A percentile compares a stretch with the other conserved stretches of the same genome.
phyloP scores from a whole-genome alignment of 2,888 invertebrate genomes.

The Exocentrus adspersus region DNA sequence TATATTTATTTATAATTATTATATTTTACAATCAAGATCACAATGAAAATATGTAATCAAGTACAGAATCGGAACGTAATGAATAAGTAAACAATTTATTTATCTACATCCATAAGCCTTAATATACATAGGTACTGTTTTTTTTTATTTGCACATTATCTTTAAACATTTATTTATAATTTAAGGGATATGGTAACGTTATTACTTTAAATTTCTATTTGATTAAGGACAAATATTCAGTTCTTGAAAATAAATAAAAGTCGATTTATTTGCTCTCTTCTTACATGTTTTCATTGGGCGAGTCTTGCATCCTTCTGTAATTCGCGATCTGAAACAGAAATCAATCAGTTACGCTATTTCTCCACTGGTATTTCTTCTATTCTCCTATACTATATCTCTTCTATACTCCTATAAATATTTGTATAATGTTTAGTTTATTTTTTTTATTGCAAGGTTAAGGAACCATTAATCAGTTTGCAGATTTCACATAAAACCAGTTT shows the following conservation, averaged over 20 bases:
- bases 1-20: conserved; percentile 13
- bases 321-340: conserved; percentile 54
- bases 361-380: too few species aligned
- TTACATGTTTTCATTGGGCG: conserved; percentile 45
- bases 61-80: conserved; percentile 17
- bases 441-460: too few species aligned
- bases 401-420: not conserved
- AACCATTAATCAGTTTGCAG: too few species aligned
- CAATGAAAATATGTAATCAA: conserved; percentile 21
- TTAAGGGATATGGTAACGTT: conserved; percentile 36
- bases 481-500: too few species aligned
- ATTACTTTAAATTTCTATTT: conserved; percentile 33
- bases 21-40: conserved; percentile 11
- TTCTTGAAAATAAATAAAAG: conserved; percentile 29
- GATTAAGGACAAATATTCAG: conserved; percentile 32
- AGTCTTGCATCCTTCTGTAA: conserved; percentile 54
- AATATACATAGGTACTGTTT: conserved; percentile 8
- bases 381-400: too few species aligned
- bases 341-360: too few species aligned
- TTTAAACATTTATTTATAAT: conserved; percentile 26
- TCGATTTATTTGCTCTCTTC: conserved; percentile 15
- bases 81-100: conserved; percentile 16
- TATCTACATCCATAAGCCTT: conserved; percentile 22
- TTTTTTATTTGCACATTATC: conserved; percentile 17
- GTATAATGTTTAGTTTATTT: too few species aligned